Conservation (phyloP, 2,888 invertebrate species). For the Coenonympha arcania region DNA sequence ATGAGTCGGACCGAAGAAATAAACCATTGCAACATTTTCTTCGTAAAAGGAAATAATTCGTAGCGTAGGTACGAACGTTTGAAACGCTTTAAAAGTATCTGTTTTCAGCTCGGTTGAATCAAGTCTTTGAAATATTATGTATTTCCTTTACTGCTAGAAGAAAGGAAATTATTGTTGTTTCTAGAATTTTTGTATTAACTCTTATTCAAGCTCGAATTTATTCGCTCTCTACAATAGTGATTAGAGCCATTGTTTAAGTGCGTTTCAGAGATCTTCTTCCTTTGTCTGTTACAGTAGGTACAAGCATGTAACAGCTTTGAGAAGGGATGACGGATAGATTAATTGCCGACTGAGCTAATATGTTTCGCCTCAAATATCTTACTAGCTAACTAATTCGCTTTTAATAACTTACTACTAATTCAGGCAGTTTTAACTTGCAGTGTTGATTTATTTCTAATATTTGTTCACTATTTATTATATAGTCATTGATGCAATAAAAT, state of each 20-base stretch:
- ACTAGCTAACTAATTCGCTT: not conserved
- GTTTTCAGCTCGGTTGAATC: conserved; percentile 8
- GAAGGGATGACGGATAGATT: not conserved
- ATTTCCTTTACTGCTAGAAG: not conserved
- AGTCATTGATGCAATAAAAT: too few species aligned
- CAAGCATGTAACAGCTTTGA: too few species aligned
- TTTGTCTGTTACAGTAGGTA: too few species aligned
- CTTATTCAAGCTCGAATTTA: too few species aligned
- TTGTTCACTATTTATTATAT: too few species aligned
- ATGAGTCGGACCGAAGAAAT: conserved; percentile 44
- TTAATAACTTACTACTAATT: too few species aligned
- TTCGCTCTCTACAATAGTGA: too few species aligned
- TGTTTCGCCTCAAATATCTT: not conserved
- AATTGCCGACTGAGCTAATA: not conserved
- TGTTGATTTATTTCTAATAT: too few species aligned
- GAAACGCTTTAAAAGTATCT: conserved; percentile 17
- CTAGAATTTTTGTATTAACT: too few species aligned
- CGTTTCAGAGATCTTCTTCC: not conserved
- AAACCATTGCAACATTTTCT: conserved; percentile 42
- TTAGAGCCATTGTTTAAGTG: too few species aligned
- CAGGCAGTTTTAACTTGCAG: too few species aligned
- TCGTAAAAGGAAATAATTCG: conserved; percentile 23
- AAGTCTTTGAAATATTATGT: conserved; percentile 3
- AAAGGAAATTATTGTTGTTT: not conserved
- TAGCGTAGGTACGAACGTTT: too few species aligned